A percentile compares a stretch with the other conserved stretches of the same genome.
Conservation (phyloP, 2,113 vertebrate genomes). For the Ictidomys tridecemlineatus region DNA sequence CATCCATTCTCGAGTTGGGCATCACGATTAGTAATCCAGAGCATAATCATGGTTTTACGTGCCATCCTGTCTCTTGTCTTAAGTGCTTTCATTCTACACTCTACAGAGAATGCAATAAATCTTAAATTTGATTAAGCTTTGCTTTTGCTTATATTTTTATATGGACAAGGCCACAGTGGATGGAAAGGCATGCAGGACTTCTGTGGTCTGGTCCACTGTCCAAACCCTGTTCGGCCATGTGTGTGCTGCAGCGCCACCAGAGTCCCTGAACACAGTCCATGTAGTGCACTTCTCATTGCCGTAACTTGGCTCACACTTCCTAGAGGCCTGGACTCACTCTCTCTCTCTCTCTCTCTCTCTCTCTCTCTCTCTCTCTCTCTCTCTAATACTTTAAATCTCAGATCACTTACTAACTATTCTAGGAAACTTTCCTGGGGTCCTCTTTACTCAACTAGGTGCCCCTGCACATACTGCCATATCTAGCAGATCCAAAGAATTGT, state of each 20-base stretch:
- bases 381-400: not conserved
- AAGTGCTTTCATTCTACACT: not conserved
- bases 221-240: fast-evolving
- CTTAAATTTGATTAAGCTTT: not conserved
- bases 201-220: not conserved
- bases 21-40: fast-evolving
- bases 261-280: not conserved
- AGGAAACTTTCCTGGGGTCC: not conserved
- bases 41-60: not conserved
- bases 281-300: fast-evolving
- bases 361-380: not conserved
- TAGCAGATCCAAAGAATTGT: not conserved
- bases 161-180: not conserved
- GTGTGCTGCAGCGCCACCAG: not conserved
- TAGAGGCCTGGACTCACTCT: not conserved
- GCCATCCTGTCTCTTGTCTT: not conserved
- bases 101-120: too few species aligned
- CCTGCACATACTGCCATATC: fast-evolving
- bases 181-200: not conserved
- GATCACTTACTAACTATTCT: too few species aligned
- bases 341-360: not conserved
- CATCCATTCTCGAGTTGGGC: not conserved
- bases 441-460: not conserved
- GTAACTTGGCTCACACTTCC: not conserved
- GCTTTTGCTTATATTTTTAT: not conserved